Evolutionary conservation across 2,797 vertebrate species (phyloP).

Genomic region (Clarias pachynema): DNA sequence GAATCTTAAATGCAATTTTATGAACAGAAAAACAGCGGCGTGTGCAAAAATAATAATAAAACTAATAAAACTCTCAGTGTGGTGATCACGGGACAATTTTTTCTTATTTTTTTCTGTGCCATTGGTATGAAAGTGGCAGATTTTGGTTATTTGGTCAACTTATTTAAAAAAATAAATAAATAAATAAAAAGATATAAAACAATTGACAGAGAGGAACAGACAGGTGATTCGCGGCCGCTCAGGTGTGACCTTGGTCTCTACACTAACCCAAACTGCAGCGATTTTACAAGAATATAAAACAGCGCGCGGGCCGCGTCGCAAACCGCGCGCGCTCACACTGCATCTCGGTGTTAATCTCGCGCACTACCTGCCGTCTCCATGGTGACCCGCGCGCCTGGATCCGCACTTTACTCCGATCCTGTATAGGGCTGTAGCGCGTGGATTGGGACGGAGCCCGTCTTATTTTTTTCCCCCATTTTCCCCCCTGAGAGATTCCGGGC

Average conservation of each 20-base stretch:
- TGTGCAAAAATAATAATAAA: too few species aligned
- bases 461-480: background rate
- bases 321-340: background rate
- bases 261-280: background rate
- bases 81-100: too few species aligned
- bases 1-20: too few species aligned
- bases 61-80: too few species aligned
- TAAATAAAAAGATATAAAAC: too few species aligned
- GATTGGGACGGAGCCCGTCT: conserved; percentile 10
- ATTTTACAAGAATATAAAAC: background rate
- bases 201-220: too few species aligned
- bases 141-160: background rate
- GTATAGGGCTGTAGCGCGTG: background rate
- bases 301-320: background rate
- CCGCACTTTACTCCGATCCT: background rate
- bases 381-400: background rate
- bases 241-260: conserved; percentile 15
- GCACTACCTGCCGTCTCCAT: conserved; percentile 13
- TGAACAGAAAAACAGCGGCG: too few species aligned
- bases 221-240: background rate
- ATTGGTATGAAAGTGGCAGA: background rate
- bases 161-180: background rate
- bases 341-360: background rate
- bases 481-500: background rate
- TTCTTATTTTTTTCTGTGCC: background rate